Evolutionary conservation across 2,797 vertebrate species (phyloP), one percentile per base, ranked within the genome.

Genomic region (Podarcis siculus): DNA sequence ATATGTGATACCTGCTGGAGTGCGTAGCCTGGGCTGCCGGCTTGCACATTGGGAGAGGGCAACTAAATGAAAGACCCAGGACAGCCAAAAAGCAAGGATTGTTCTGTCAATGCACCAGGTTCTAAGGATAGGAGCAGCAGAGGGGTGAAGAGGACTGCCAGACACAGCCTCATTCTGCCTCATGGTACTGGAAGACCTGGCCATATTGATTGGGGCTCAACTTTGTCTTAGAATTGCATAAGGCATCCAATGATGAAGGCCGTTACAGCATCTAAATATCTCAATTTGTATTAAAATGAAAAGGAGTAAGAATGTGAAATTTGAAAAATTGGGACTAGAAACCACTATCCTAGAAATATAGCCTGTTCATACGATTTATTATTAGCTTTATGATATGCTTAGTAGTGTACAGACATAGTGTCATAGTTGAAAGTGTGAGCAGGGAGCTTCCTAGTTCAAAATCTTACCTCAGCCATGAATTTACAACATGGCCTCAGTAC

Each of bases 341-440:
- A 32, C 23, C 30, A 67, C 64, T 86, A 23, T 78, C 8, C 35
- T 64, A 90, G n/a, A 45, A 27, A 8, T 85, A 27, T 61, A 81
- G 89, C 90, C 37, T 67, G 42, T 89, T 88, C 32, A 55, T 87
- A 19, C 42, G 89, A 42, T 85, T 89, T 15, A 78, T 61, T 55
- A 82, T 64, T 82, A 86, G 21, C 5, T 66, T 81, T 92, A 13
- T 86, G 90, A 71, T 72, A 71, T 79, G 25, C 8, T 35, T 4
- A 39, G 9, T 27, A 77, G 67, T 42, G 49, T 10, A 86, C 39
- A 23, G 27, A 15, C 42, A 55, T 71, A 27, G 23, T 42, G 1
- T 76, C 8, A 25, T 66, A 39, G 3, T 45, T 76, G 76, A 58
- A 71, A 77, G 42, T 25, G 25, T 75, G 39, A 61, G 58, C 27